Percentiles rank a stretch among this genome's conserved stretches.
Conservation (phyloP, 2,888 invertebrate species). For the Drosophila pseudotalamancana region DNA sequence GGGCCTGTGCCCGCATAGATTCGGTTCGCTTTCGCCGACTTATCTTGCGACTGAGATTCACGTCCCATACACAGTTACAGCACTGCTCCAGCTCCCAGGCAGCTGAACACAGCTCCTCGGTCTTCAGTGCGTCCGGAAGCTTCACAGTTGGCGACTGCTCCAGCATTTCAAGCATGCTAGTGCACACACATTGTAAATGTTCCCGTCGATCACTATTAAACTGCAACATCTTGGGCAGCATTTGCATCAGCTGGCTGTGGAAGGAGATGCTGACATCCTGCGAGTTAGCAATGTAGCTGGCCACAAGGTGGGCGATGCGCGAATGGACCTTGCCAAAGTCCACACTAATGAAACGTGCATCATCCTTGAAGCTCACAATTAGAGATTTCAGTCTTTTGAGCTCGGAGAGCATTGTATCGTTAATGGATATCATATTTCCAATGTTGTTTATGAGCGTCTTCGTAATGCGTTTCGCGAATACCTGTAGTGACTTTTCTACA, state of each 20-base stretch:
- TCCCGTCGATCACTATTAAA: conserved; percentile 82
- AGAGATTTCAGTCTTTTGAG: conserved; percentile 89
- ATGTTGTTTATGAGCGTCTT: conserved; percentile 87
- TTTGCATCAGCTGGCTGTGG: conserved; percentile 63
- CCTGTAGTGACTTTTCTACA: conserved; percentile 87
- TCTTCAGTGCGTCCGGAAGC: conserved; percentile 85
- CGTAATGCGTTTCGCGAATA: conserved; percentile 89
- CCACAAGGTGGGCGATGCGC: conserved; percentile 87
- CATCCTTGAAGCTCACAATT: conserved; percentile 89
- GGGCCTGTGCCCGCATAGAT: conserved; percentile 64
- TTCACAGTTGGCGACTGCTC: conserved; percentile 54
- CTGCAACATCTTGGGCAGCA: conserved; percentile 66
- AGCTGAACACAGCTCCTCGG: conserved; percentile 86
- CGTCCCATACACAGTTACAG: conserved; percentile 88
- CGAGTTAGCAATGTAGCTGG: conserved; percentile 86
- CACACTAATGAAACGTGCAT: conserved; percentile 87
- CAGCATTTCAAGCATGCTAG: conserved; percentile 82
- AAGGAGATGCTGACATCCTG: conserved; percentile 63
- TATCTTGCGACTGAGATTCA: conserved; percentile 77
- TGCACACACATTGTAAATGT: conserved; percentile 85
- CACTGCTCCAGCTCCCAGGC: conserved; percentile 86
- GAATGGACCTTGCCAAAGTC: conserved; percentile 89
- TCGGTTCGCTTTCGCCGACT: conserved; percentile 85
- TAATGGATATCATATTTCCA: conserved; percentile 86
- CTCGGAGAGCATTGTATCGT: conserved; percentile 87